Conservation (phyloP, 2,888 invertebrate genomes). For the Mylabris sibirica region DNA sequence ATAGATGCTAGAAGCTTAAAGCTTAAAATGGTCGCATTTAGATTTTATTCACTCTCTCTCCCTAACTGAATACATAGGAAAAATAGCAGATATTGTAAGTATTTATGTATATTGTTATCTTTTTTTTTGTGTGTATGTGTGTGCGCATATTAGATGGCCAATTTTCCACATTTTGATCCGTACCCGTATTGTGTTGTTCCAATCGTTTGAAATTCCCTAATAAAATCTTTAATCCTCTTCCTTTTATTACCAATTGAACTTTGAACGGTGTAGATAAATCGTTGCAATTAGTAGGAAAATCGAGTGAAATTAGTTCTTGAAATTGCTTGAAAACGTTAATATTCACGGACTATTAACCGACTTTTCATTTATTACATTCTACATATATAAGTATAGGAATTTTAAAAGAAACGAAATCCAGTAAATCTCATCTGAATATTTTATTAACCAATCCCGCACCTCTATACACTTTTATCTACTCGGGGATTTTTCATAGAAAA, state of each 20-base stretch:
- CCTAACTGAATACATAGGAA: constrained; percentile 32
- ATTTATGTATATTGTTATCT: background rate
- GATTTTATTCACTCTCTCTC: constrained; percentile 40
- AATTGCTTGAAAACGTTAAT: constrained; percentile 15
- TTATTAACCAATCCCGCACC: background rate
- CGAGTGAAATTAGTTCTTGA: constrained; percentile 15
- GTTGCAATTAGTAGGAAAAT: constrained; percentile 17
- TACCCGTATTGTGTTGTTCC: background rate
- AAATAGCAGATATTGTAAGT: too few species aligned
- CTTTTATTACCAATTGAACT: constrained; percentile 19
- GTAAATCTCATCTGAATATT: constrained; percentile 10
- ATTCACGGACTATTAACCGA: constrained; percentile 12
- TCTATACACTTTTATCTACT: background rate
- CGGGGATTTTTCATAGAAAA: background rate
- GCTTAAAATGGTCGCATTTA: constrained; percentile 44
- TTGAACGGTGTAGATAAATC: constrained; percentile 12
- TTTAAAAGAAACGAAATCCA: constrained; percentile 6
- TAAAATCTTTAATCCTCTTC: constrained; percentile 17
- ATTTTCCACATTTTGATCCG: constrained; percentile 40
- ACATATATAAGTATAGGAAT: constrained; percentile 3
- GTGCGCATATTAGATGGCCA: constrained; percentile 12
- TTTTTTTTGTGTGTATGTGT: background rate
- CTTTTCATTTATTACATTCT: constrained; percentile 11
- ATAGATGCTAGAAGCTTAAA: constrained; percentile 43
- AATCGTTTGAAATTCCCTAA: constrained; percentile 24